Percentiles rank a stretch among this genome's conserved stretches.
Conservation (phyloP, 2,113 vertebrate species). For the Rhinopomastus cyanomelas region DNA sequence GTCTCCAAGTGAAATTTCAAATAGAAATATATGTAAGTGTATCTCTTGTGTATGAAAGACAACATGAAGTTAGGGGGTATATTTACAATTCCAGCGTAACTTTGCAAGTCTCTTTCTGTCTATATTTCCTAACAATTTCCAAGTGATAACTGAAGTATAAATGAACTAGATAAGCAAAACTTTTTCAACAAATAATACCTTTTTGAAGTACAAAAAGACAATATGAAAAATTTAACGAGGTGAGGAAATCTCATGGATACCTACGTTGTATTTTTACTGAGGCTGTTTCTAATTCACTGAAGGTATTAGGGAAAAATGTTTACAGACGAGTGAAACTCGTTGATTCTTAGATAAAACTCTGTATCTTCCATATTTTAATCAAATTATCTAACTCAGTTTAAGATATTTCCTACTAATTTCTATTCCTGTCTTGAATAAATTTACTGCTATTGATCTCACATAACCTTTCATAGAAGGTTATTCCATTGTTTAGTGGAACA, state of each 20-base stretch:
- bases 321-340: not conserved
- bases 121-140: constrained; percentile 30
- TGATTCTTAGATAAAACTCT: not conserved
- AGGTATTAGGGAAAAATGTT: not conserved
- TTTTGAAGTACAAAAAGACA: not conserved
- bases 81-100: constrained; percentile 57
- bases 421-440: not conserved
- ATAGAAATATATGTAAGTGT: not conserved
- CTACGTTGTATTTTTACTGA: not conserved
- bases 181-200: constrained; percentile 24
- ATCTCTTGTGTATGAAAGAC: too few relatives aligned
- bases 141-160: constrained; percentile 22
- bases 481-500: not conserved
- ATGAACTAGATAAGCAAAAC: constrained; percentile 45
- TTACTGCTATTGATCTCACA: not conserved
- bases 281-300: not conserved
- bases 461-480: not conserved
- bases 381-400: not conserved
- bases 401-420: not conserved
- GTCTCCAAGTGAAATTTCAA: not conserved
- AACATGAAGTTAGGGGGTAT: constrained; percentile 24
- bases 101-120: not conserved
- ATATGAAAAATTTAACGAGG: not conserved
- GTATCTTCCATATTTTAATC: not conserved
- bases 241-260: not conserved